phyloP scores from a whole-genome alignment of 2,113 vertebrate genomes.

The Clarias batrachus region DNA sequence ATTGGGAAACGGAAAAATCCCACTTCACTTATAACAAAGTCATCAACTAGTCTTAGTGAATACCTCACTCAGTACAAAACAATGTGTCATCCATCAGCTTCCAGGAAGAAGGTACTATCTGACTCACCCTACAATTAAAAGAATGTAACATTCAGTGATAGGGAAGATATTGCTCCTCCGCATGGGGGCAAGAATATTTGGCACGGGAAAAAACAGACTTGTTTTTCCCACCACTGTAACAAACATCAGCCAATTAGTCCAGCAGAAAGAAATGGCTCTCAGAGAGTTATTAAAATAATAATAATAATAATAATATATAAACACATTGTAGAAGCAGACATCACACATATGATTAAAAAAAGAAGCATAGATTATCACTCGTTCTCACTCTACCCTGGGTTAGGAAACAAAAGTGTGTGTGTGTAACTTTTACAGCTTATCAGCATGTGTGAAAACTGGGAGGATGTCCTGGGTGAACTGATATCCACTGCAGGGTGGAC shows the following conservation, averaged over 20 bases:
- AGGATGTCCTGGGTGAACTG: too few relatives aligned
- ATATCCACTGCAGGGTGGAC: background rate
- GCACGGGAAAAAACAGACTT: slow-evolving; percentile 49
- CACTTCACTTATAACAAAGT: background rate
- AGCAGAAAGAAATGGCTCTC: background rate
- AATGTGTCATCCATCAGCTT: slow-evolving; percentile 28
- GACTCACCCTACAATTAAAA: slow-evolving; percentile 53
- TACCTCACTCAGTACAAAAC: slow-evolving; percentile 34
- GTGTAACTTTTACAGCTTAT: background rate
- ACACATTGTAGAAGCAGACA: background rate
- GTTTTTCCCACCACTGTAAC: slow-evolving; percentile 24
- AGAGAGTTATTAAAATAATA: background rate
- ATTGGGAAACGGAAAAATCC: background rate
- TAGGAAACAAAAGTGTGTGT: background rate
- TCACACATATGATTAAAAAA: background rate
- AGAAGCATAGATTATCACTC: background rate
- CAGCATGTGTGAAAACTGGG: background rate
- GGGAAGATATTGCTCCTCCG: slow-evolving; percentile 43
- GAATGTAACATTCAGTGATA: slow-evolving; percentile 55
- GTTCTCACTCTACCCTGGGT: background rate
- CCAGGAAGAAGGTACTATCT: slow-evolving; percentile 56
- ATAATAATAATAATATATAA: background rate
- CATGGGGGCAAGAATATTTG: slow-evolving; percentile 58
- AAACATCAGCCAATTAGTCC: slow-evolving; percentile 16
- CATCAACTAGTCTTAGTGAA: slow-evolving; percentile 1